Evolutionary conservation across 2,113 vertebrate genomes (phyloP), one percentile per base, ranked within the genome.

Genomic region (Lepisosteus oculatus): DNA sequence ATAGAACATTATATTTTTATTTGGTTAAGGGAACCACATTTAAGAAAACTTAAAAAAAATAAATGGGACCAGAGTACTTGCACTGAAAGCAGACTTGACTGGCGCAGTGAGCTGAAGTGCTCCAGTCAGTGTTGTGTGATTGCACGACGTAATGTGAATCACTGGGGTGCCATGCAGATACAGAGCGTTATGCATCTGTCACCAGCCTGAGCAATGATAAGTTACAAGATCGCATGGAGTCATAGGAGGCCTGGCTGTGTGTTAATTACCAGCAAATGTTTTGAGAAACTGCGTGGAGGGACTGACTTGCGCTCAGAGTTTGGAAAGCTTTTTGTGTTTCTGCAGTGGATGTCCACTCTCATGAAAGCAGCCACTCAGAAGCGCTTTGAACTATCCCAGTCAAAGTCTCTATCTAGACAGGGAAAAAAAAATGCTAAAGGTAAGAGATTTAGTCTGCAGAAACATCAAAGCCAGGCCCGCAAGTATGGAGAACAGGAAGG

Each of bases 191-290:
- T 43, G 55, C 55, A 45, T 70, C 56, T 61, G 55, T 61, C 51
- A 42, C 42, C 14, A 54, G 42, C 8, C 13, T 17, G 54, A 59
- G 11, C 29, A 13, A 45, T 66, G 42, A 63, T 47, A 62, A 44
- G 43, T 9, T 57, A 29, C 44, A n/a, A 61, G 44, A 72, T 12
- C 51, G 56, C n/a, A 59, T n/a, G 56, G 5, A 2, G 56, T 8
- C 1, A 59, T 59, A 14, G 11, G 56, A 59, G 3, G 13, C 12
- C 5, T 12, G n/a, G 56, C 56, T 3, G 3, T 59, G 56, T 59
- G 12, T 15, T 17, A 61, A 61, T 61, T 9, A n/a, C 14, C 42
- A 61, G 59, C 61, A 54, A 63, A 62, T 62, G 61, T 47, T 71
- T 17, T 71, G n/a, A 63, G 44, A 42, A 41, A 4, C 47, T 71